Conservation (phyloP, 2,113 vertebrate genomes). For the Phoxinus phoxinus region DNA sequence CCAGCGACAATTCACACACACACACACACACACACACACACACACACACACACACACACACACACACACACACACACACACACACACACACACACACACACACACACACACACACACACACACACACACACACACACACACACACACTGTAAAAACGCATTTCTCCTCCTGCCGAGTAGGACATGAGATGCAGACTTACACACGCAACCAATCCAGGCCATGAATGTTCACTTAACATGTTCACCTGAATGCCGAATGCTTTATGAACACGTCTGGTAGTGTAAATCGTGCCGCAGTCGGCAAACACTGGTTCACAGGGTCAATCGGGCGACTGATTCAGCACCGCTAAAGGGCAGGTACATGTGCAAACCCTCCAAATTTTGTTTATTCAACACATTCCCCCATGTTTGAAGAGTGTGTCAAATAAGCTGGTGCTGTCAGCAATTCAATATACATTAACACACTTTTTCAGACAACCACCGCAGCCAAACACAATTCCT, state of each 20-base stretch:
- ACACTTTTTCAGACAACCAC: slow-evolving; percentile 5
- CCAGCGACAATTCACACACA: slow-evolving; percentile 5
- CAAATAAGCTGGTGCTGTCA: slow-evolving; percentile 49
- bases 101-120: slow-evolving; percentile 35
- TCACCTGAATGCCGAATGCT: not conserved
- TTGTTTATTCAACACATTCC: slow-evolving; percentile 59
- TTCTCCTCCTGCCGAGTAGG: slow-evolving; percentile 27
- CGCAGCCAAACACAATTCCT: slow-evolving; percentile 58
- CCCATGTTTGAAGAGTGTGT: slow-evolving; percentile 45
- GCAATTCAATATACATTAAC: slow-evolving; percentile 56
- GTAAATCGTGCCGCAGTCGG: not conserved
- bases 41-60: no score
- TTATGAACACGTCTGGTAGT: not conserved
- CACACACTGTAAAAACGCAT: slow-evolving; percentile 38
- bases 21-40: no score
- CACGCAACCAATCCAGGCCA: not conserved
- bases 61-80: no score
- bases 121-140: slow-evolving; percentile 40
- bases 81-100: not conserved
- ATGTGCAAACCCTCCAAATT: slow-evolving; percentile 59
- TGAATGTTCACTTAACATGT: not conserved
- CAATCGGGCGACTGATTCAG: slow-evolving; percentile 12
- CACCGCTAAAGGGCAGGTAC: slow-evolving; percentile 11
- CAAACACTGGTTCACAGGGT: not conserved
- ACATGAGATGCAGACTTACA: slow-evolving; percentile 34